Evolutionary conservation across 2,797 vertebrate genomes (phyloP), one percentile per base, ranked within the genome.

Genomic region (Glossophaga mutica): DNA sequence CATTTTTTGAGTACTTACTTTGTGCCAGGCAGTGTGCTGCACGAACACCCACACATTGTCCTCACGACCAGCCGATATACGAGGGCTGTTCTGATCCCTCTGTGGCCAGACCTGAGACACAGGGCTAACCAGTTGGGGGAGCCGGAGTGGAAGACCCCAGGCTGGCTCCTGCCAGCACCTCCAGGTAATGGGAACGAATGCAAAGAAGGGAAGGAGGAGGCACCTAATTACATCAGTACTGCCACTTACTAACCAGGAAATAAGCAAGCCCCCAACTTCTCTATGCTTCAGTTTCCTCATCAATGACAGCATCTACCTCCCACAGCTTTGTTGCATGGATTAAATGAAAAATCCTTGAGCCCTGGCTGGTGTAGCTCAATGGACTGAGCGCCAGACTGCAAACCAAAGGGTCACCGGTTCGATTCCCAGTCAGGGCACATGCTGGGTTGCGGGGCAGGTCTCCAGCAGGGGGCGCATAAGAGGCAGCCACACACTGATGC

Each of bases 201-300:
- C 12, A 5, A 19, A 70, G 44, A 37, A 9, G 37, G 12, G 7
- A 73, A n/a, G 39, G 5, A 76, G 15, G 6, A 19, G 16, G 12
- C 71, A 8, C 71, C n/a, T 9, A 16, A 10, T 7, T 3, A 34
- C 6, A n/a, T 1, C 24, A 10, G 39, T 0, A 15, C 44, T 50
- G 68, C 18, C 59, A 6, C 50, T 7, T 5, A 3, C 34, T 9
- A 11, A 9, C 34, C 26, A 15, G 39, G 73, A 34, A n/a, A n/a
- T 3, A 5, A 19, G 24, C 39, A n/a, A 0, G 50, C 32, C 68
- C 48, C 12, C 0, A 32, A 15, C 59, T 0, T 2, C 39, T 12
- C 3, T 2, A 4, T 4, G 39, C 68, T 85, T 78, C 10, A 24
- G 57, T 16, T 42, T 62, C 83, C 42, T 42, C 19, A 10, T 4